Conservation (phyloP, 2,888 invertebrate species). For the Pollenia amentaria region DNA sequence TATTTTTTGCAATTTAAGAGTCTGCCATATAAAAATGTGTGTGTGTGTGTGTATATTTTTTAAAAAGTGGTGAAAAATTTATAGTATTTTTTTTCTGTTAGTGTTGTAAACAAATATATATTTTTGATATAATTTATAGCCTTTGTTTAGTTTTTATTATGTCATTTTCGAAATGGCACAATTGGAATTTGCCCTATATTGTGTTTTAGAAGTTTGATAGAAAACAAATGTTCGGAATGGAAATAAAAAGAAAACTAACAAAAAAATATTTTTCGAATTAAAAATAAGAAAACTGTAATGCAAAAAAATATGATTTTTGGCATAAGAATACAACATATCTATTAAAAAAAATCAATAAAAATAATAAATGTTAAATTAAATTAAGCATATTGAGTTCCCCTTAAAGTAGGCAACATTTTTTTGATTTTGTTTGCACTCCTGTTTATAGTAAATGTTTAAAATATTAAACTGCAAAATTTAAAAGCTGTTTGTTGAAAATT, state of each 20-base stretch:
- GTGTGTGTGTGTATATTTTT: not conserved
- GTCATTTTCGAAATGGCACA: constrained; percentile 30
- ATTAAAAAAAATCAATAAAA: not conserved
- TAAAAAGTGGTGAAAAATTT: not conserved
- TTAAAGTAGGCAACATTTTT: too few species aligned
- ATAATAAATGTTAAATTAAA: too few species aligned
- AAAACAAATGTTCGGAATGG: constrained; percentile 39
- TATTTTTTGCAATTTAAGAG: not conserved
- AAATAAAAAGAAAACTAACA: not conserved
- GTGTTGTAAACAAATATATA: constrained; percentile 2
- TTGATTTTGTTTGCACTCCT: too few species aligned
- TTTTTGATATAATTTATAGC: constrained; percentile 26
- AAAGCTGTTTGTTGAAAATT: too few species aligned
- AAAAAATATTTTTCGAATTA: constrained; percentile 11
- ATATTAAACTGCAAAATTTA: too few species aligned
- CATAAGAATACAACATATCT: not conserved
- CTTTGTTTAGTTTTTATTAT: constrained; percentile 9
- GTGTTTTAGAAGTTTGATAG: constrained; percentile 20
- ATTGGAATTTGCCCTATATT: constrained; percentile 60
- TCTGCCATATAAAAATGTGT: not conserved
- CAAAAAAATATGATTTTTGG: not conserved
- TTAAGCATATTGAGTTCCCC: too few species aligned
- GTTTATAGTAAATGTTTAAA: too few species aligned
- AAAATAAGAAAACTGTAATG: not conserved
- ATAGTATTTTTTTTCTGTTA: not conserved